These are phyloP conservation scores for Pungitius pungitius DNA, from an alignment of 2,113 vertebrate genomes.

Conservation along the genomic window DNA sequence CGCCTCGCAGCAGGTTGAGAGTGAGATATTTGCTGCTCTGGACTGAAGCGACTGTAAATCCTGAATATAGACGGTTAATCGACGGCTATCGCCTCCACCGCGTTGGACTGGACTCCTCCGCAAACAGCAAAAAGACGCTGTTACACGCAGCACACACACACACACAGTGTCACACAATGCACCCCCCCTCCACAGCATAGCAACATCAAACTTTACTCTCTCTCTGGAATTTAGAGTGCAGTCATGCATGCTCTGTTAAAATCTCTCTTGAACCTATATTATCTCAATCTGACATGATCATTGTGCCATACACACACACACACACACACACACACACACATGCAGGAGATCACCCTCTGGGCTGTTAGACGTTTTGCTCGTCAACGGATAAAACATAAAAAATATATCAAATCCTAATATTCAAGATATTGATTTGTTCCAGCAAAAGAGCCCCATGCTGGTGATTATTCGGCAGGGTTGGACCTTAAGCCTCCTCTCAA, in stretches of 20 bases:
- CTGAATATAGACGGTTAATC: slow-evolving; percentile 41
- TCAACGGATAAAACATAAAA: slow-evolving; percentile 1
- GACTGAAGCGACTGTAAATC: slow-evolving; percentile 46
- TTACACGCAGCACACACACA: slow-evolving; percentile 29
- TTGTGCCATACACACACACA: slow-evolving; percentile 1
- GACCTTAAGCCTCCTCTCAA: slow-evolving; percentile 22
- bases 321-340: slow-evolving; percentile 2
- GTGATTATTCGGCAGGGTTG: slow-evolving; percentile 11
- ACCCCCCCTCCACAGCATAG: slow-evolving; percentile 28
- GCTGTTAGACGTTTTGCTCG: not conserved
- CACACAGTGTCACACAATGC: slow-evolving; percentile 27
- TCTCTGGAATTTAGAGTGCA: slow-evolving; percentile 61
- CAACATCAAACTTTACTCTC: slow-evolving; percentile 68
- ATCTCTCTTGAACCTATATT: slow-evolving; percentile 51
- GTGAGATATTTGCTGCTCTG: slow-evolving; percentile 24
- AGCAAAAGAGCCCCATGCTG: not conserved
- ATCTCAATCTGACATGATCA: slow-evolving; percentile 32
- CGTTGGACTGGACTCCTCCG: slow-evolving; percentile 36
- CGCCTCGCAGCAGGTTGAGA: slow-evolving; percentile 31
- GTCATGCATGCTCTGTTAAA: slow-evolving; percentile 66
- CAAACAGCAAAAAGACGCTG: slow-evolving; percentile 49
- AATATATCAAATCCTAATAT: not conserved
- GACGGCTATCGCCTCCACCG: slow-evolving; percentile 37
- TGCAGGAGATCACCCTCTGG: not conserved
- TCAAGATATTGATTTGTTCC: slow-evolving; percentile 12